phyloP scores from a whole-genome alignment of 1,140 invertebrate genomes.

The Sipha flava region DNA sequence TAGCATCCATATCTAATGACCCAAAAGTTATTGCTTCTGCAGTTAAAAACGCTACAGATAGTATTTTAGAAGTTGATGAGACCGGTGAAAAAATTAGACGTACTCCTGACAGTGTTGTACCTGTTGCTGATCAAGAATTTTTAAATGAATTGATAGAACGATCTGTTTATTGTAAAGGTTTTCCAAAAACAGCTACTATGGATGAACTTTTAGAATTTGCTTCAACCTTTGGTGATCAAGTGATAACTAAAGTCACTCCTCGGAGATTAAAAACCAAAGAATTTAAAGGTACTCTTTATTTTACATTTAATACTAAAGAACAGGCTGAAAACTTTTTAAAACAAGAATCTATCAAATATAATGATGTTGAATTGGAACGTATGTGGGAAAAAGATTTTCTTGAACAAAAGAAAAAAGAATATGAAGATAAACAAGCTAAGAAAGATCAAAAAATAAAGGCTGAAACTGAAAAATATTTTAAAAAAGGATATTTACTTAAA shows the following conservation, averaged over 20 bases:
- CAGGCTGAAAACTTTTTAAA: conserved; percentile 60
- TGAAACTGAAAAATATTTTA: conserved; percentile 18
- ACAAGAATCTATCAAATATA: conserved; percentile 1
- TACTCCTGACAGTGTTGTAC: conserved; percentile 64
- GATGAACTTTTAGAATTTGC: conserved; percentile 69
- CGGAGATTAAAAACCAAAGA: conserved; percentile 59
- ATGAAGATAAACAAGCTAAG: background rate
- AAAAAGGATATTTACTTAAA: conserved; percentile 20
- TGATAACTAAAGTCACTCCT: conserved; percentile 54
- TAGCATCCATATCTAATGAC: conserved; percentile 65
- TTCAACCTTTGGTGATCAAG: conserved; percentile 64
- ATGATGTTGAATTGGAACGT: background rate
- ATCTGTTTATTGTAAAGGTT: conserved; percentile 84
- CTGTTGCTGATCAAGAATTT: conserved; percentile 74
- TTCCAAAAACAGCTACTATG: conserved; percentile 61
- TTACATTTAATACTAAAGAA: conserved; percentile 69
- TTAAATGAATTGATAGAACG: conserved; percentile 64
- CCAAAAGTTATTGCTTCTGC: conserved; percentile 61
- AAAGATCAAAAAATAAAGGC: conserved; percentile 9
- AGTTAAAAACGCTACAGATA: conserved; percentile 56
- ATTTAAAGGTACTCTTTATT: conserved; percentile 86
- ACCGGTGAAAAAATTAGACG: conserved; percentile 74
- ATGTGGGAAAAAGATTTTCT: conserved; percentile 18
- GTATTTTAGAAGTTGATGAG: conserved; percentile 47
- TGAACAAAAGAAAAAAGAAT: background rate